Conservation (phyloP, 2,113 vertebrate genomes). For the Panthera leo region DNA sequence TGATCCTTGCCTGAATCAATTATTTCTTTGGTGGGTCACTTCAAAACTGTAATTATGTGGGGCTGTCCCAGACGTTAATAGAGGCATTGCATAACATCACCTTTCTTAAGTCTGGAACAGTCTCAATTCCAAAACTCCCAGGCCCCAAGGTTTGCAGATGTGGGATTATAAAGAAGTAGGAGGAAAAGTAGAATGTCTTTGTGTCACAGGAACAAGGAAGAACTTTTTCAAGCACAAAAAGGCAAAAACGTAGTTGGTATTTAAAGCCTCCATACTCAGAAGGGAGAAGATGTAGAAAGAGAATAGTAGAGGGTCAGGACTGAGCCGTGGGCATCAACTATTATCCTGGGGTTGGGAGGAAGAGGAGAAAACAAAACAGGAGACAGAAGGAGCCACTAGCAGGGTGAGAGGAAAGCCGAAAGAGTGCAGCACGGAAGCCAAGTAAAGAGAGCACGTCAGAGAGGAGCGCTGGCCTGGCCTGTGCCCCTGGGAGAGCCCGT, state of each 20-base stretch:
- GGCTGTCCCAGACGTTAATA: not conserved
- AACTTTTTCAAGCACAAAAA: not conserved
- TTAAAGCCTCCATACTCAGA: not conserved
- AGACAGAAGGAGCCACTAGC: not conserved
- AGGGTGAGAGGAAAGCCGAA: not conserved
- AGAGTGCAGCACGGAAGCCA: not conserved
- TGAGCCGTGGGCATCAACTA: not conserved
- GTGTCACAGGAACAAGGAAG: not conserved
- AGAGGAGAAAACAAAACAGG: not conserved
- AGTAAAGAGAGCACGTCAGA: not conserved
- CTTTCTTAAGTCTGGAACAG: conserved; percentile 12
- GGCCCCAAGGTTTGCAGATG: not conserved
- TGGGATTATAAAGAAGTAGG: not conserved
- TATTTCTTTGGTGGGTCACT: not conserved
- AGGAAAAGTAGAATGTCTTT: not conserved
- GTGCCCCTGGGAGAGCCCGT: not conserved
- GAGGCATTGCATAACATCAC: not conserved
- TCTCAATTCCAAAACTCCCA: conserved; percentile 21
- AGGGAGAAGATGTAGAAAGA: not conserved
- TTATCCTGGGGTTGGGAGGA: not conserved
- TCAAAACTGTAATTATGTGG: not conserved
- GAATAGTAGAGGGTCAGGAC: not conserved
- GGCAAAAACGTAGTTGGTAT: not conserved
- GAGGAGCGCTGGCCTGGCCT: not conserved
- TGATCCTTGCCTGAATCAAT: not conserved